A percentile compares a stretch with the other conserved stretches of the same genome.
These are phyloP conservation scores for Poicephalus meyeri DNA, from an alignment of 2,113 vertebrate species.

Conservation along the genomic window DNA sequence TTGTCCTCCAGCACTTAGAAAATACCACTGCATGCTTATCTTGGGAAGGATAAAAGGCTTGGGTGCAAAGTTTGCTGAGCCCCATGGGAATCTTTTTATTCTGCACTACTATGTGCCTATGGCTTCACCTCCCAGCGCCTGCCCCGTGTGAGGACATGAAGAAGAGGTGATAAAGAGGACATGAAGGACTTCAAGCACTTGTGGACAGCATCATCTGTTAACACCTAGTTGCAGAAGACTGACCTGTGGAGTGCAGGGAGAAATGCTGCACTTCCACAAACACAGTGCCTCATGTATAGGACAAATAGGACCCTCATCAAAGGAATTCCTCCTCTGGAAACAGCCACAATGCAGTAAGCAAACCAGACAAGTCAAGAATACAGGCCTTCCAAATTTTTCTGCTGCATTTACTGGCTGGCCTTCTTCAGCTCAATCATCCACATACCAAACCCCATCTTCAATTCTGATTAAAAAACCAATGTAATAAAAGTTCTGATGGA, in stretches of 20 bases:
- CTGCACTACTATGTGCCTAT: neutral
- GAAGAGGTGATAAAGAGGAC: neutral
- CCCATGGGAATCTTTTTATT: neutral
- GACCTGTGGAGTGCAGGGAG: neutral
- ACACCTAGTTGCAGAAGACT: neutral
- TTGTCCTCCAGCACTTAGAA: neutral
- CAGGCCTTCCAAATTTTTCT: neutral
- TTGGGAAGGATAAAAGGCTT: neutral
- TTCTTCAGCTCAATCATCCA: slow-evolving; percentile 14
- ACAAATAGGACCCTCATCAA: neutral
- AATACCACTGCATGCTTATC: neutral
- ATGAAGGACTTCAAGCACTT: neutral
- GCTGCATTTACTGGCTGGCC: neutral
- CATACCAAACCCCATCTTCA: slow-evolving; percentile 21
- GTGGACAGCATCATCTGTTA: neutral
- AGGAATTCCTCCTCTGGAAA: neutral
- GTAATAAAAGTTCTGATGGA: neutral
- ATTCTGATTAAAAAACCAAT: neutral
- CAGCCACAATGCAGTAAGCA: neutral
- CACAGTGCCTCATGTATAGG: neutral
- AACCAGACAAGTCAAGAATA: neutral
- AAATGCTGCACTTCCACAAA: neutral
- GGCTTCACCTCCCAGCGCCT: neutral
- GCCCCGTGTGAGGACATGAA: fast-evolving
- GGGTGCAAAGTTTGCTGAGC: neutral